phyloP scores from a whole-genome alignment of 2,888 invertebrate genomes.

The Nudaria mundana region DNA sequence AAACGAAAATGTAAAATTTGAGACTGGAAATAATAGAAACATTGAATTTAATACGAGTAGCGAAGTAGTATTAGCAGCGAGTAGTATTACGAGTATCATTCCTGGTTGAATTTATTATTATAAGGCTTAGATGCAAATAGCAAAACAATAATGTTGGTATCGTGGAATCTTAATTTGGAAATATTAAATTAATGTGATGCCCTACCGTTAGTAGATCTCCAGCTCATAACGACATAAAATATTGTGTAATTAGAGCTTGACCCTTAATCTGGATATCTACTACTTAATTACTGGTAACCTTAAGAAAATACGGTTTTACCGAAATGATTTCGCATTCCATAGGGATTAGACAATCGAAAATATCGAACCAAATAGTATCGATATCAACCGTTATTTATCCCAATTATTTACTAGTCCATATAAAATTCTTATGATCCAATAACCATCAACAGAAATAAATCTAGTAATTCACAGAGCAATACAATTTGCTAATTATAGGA shows the following conservation, averaged over 20 bases:
- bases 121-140: too few species aligned
- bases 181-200: too few species aligned
- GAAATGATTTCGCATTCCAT: conserved; percentile 5
- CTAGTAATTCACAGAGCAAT: conserved; percentile 15
- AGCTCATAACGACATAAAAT: not conserved
- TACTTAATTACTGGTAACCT: conserved; percentile 2
- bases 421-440: conserved; percentile 16
- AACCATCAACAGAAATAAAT: conserved; percentile 12
- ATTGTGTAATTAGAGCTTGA: not conserved
- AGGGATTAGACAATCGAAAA: not conserved
- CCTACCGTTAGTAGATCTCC: not conserved
- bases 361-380: not conserved
- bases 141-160: too few species aligned
- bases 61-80: too few species aligned
- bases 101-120: too few species aligned
- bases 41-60: too few species aligned
- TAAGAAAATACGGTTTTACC: conserved; percentile 1
- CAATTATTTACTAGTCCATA: conserved; percentile 13
- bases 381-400: conserved; percentile 10
- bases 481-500: conserved; percentile 22
- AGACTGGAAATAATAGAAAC: too few species aligned
- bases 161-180: too few species aligned
- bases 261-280: not conserved
- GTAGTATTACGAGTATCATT: too few species aligned
- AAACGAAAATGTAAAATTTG: too few species aligned